Conservation (phyloP, 2,113 vertebrate genomes). For the Odocoileus virginianus region DNA sequence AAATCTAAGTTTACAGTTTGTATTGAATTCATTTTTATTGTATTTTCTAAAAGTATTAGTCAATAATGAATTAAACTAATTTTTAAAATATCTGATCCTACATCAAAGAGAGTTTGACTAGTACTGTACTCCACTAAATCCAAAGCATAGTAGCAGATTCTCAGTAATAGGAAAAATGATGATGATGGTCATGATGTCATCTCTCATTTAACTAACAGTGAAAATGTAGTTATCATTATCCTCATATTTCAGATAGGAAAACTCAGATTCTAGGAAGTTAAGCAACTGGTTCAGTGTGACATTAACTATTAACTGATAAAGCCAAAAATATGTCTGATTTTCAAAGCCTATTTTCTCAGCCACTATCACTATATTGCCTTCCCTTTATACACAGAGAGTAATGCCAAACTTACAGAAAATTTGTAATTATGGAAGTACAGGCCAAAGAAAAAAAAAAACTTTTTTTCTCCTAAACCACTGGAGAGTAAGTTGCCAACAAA, state of each 20-base stretch:
- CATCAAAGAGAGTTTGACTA: neutral
- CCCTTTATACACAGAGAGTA: neutral
- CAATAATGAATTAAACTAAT: neutral
- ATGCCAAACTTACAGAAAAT: neutral
- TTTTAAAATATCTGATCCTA: neutral
- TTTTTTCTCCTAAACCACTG: neutral
- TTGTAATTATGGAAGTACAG: neutral
- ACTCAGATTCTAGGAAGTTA: neutral
- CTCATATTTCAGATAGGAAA: neutral
- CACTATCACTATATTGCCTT: neutral
- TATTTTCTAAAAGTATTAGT: neutral
- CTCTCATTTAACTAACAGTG: neutral
- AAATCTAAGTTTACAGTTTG: neutral
- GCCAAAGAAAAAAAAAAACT: neutral
- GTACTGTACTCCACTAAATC: neutral
- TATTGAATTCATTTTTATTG: neutral
- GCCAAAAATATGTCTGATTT: neutral
- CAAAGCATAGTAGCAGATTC: neutral
- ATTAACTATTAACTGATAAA: neutral
- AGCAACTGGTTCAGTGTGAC: neutral
- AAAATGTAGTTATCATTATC: neutral
- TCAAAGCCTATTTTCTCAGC: neutral
- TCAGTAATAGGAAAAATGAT: neutral
- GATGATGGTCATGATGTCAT: neutral
- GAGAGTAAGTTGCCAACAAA: neutral